A percentile compares a stretch with the other conserved stretches of the same genome.
phyloP scores from a whole-genome alignment of 2,888 invertebrate species.

The Caenorhabditis zanzibari region DNA sequence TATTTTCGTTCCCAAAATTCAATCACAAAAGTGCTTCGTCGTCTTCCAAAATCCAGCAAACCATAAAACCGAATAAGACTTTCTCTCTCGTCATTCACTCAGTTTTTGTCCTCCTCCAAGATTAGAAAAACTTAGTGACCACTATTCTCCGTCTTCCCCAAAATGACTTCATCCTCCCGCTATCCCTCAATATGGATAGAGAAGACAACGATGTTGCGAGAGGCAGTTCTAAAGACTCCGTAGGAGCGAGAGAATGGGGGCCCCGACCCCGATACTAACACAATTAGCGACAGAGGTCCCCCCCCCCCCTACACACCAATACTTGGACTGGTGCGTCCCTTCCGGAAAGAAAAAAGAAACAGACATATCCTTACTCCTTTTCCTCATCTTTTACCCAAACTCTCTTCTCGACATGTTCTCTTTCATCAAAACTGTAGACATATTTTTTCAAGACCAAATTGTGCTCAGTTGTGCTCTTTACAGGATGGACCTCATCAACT shows the following conservation, averaged over 20 bases:
- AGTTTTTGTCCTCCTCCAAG: not conserved
- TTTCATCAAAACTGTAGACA: not conserved
- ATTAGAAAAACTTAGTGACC: constrained; percentile 25
- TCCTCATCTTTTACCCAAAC: constrained; percentile 27
- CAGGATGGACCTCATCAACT: constrained; percentile 51
- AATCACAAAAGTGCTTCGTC: not conserved
- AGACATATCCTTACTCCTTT: constrained; percentile 39
- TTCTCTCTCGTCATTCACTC: not conserved
- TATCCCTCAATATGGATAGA: constrained; percentile 2
- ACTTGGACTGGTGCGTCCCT: constrained; percentile 55
- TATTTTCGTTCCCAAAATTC: too few relatives aligned
- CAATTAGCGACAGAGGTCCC: constrained; percentile 69
- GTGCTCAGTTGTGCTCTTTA: not conserved
- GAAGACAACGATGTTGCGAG: constrained; percentile 47
- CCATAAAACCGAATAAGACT: not conserved
- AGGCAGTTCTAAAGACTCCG: constrained; percentile 15
- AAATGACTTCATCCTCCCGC: constrained; percentile 23
- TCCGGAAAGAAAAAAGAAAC: constrained; percentile 40
- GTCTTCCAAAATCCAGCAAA: not conserved
- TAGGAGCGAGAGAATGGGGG: constrained; percentile 13
- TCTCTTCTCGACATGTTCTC: not conserved
- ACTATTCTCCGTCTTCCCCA: constrained; percentile 17
- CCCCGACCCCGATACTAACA: constrained; percentile 65
- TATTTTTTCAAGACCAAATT: not conserved
- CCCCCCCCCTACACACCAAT: too few relatives aligned